phyloP scores from a whole-genome alignment of 2,888 invertebrate genomes.

The Chirona hameri region DNA sequence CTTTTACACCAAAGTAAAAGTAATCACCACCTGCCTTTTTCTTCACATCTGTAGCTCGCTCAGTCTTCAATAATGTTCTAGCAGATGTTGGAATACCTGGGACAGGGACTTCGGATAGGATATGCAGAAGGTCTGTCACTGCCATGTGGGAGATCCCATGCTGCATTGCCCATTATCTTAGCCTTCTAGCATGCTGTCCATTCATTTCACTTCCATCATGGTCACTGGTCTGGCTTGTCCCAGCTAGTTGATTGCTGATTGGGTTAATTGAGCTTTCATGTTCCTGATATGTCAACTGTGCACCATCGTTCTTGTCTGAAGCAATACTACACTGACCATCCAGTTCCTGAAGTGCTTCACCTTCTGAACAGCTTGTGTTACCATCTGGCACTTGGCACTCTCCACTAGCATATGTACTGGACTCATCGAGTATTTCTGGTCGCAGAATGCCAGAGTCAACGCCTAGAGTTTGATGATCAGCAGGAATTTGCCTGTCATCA shows the following conservation, averaged over 20 bases:
- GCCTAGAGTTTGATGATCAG: not conserved
- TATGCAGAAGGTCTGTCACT: not conserved
- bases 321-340: not conserved
- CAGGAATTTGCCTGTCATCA: not conserved
- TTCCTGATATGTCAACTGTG: not conserved
- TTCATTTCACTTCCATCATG: not conserved
- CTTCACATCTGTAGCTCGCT: not conserved
- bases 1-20: not conserved
- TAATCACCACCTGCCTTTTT: not conserved
- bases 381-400: not conserved
- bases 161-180: not conserved
- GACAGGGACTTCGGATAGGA: not conserved
- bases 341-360: not conserved
- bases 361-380: not conserved
- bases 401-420: not conserved
- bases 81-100: not conserved
- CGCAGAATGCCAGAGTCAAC: no score
- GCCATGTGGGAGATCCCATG: not conserved
- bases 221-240: not conserved
- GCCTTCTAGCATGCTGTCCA: not conserved
- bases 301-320: no score
- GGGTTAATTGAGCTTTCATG: not conserved
- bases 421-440: not conserved
- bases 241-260: not conserved
- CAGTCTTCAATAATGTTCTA: not conserved